Base-by-base conservation (phyloP, 1,140 invertebrate genomes). In the Drosophila malerkotliana region DNA sequence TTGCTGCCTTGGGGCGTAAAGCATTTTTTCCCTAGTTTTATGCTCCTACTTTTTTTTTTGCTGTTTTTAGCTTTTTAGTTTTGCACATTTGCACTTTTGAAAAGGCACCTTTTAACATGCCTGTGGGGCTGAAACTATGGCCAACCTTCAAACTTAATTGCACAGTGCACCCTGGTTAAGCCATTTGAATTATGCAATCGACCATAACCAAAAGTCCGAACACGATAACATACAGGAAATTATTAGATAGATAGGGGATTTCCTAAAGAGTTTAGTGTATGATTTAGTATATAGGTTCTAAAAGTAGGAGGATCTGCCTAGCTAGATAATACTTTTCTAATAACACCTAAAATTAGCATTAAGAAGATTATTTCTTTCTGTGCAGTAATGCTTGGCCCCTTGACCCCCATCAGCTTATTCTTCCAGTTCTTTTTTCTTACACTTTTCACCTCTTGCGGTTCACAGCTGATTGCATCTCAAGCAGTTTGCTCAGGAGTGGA, bases 141-240 rank as follows among this genome's bases (percentile, higher is more conserved):
- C 48, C 80, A 85, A 87, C 82, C 82, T 85, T 85, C 83, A 85
- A 78, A 87, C 78, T 82, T 87, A 85, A 85, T 85, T 85, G 82
- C 82, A 88, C 67, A 60, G 68, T 63, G 47, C 54, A 47, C 64
- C 53, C 39, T 62, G 57, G 82, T 75, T 82, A 68, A 88, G 88
- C 88, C 69, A 85, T 83, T 83, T 83, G 79, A 80, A 83, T 83
- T 83, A 79, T 79, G 62, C 79, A 74, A 83, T 79, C 80, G 54
- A 49, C 60, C 60, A 64, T 26, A 64, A 34, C 34, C 48, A 52
- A 21, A 18, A 47, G 15, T 21, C 15, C 44, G 21, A 1, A 10
- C 15, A 21, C 9, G 10, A 37, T n/a, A 12, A 37, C 4, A 47
- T 10, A 37, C 12, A 47, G 2, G 21, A 47, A 47, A 10, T 24